Evolutionary conservation across 2,797 vertebrate species (phyloP).

Genomic region (Falco columbarius): DNA sequence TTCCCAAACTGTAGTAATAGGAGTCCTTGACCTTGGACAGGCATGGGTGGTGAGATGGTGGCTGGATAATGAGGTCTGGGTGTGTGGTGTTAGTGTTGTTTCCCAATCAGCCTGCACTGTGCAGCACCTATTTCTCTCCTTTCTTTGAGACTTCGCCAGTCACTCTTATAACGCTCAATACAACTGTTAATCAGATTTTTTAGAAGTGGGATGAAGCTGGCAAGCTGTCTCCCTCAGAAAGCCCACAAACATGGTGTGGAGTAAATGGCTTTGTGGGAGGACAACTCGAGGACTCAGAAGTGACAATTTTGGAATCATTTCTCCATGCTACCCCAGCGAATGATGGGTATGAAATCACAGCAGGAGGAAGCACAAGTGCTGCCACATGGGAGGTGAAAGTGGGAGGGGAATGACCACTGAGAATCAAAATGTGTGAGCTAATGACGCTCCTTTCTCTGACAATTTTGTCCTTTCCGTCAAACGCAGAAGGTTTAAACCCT

Average conservation of each 20-base stretch:
- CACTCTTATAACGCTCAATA: neutral
- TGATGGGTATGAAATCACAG: neutral
- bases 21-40: neutral
- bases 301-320: slow-evolving; percentile 7
- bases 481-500: neutral
- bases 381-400: accelerated
- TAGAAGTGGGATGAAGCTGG: neutral
- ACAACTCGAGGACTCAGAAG: neutral
- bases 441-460: neutral
- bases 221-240: neutral
- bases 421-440: neutral
- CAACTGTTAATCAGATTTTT: slow-evolving; percentile 29
- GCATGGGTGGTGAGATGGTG: neutral
- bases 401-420: neutral
- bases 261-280: neutral
- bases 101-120: slow-evolving; percentile 29
- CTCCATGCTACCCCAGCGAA: neutral
- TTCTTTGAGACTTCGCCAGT: slow-evolving; percentile 16
- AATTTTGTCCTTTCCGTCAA: neutral
- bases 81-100: neutral
- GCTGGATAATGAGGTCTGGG: slow-evolving; percentile 5
- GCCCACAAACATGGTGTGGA: neutral
- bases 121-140: neutral
- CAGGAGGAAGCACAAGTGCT: neutral
- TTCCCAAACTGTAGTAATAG: neutral